Evolutionary conservation across 1,140 invertebrate genomes (phyloP), one percentile per base, ranked within the genome.

Genomic region (Papilio polyxenes): DNA sequence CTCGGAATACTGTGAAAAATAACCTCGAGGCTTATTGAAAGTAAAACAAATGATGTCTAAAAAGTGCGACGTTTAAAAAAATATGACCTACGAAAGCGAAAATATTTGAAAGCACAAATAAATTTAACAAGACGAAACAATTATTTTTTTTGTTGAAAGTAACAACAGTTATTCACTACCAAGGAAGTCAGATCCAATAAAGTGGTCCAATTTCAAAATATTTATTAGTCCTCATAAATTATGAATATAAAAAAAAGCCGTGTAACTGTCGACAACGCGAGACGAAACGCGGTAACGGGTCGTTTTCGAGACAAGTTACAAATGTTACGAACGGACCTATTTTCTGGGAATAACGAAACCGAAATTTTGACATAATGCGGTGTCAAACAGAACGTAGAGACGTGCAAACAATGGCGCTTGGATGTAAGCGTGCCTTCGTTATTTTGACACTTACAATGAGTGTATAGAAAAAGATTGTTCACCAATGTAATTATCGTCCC

Each of bases 311-410:
- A 88, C 87, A 90, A 86, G 72, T 87, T 80, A 91, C 87, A 90
- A 91, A 90, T 88, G 84, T 75, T 82, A 72, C 56, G 82, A 86
- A 86, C 82, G 72, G 82, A 75, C 53, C 80, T 76, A 81, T 93
- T 72, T 77, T 93, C 91, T 86, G 37, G 88, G 92, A 92, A 93
- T 40, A 87, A 84, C 65, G 82, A 90, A 92, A 93, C 91, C 92
- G 89, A 93, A 90, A 92, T 93, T 92, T 91, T 91, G 90, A 91
- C 92, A 88, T 87, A 91, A 87, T 93, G 92, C 86, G 92, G 91
- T 90, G 88, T 88, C 82, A 82, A 88, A 89, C 86, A 81, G 80
- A 83, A 80, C 87, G 85, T 91, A 85, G 82, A 88, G 85, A 75
- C 31, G 83, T 49, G 81, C 78, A 72, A 81, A 92, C 88, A 90